Base-by-base conservation (phyloP, 2,888 invertebrate species). In the Agriopis leucophaearia region DNA sequence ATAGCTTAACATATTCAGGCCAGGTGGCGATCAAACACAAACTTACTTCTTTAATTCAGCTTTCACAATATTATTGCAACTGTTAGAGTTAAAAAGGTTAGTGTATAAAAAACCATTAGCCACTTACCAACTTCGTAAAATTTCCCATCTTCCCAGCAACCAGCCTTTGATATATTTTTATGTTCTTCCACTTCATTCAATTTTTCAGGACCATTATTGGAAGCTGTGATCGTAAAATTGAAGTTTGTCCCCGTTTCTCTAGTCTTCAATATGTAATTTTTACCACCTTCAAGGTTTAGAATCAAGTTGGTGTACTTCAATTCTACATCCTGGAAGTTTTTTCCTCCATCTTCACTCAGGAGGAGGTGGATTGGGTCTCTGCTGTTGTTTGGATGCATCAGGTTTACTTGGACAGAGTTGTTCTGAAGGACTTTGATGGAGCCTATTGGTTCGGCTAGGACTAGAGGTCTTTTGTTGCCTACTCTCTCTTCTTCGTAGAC, bases 241-340 rank as follows among this genome's bases (percentile, higher is more conserved):
- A 94, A 94, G 71, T 89, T 92, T 0, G 91, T 94, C 2, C 88
- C 93, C 0, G 94, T 94, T 77, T 94, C 93, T 70, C 85, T 92
- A 0, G 94, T 93, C 78, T 94, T 93, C 47, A 94, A 71, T 55
- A 94, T 84, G 69, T 94, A 94, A 70, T 94, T 89, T 66, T 82
- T 89, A 7, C 94, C 94, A 18, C 91, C 90, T 76, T 90, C 85
- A 9, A 94, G 79, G 67, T 94, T 91, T 0, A 89, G 75, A 54
- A 94, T 90, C n/a, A 94, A 66, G 71, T 92, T 92, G 0, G 87
- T 82, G 71, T 90, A 88, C 69, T 86, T 89, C 0, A 94, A 75
- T 78, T 92, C 88, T 0, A 94, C 83, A 12, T 93, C 88, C 68
- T 81, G 78, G 70, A 88, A 94, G 0, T 87, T 81, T 50, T 79